Evolutionary conservation across 2,113 vertebrate species (phyloP).

Genomic region (Romanogobio albipinnatus): DNA sequence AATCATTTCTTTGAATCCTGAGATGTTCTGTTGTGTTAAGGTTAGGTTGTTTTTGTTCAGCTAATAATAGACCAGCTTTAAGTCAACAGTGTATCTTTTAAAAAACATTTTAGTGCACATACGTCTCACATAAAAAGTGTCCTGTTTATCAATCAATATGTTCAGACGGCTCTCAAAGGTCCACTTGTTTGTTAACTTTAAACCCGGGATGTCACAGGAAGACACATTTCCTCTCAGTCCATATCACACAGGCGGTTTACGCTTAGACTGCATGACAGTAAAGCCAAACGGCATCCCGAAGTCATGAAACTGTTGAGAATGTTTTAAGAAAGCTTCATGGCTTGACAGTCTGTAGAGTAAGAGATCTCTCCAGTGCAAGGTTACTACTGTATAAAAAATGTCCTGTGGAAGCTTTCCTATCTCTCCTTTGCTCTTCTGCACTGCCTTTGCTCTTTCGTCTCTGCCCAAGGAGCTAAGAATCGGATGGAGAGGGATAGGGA

Average conservation of each 20-base stretch:
- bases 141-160: slow-evolving; percentile 43
- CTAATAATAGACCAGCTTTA: slow-evolving; percentile 26
- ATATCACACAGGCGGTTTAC: background rate
- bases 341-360: background rate
- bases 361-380: slow-evolving; percentile 69
- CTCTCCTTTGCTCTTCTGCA: slow-evolving; percentile 26
- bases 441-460: slow-evolving; percentile 13
- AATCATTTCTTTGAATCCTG: slow-evolving; percentile 36
- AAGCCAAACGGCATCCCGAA: slow-evolving; percentile 43
- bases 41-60: slow-evolving; percentile 29
- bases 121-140: slow-evolving; percentile 38
- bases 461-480: slow-evolving; percentile 47
- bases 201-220: slow-evolving; percentile 64
- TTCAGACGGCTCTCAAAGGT: slow-evolving; percentile 36
- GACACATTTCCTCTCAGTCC: slow-evolving; percentile 58
- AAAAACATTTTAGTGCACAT: slow-evolving; percentile 40
- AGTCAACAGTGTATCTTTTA: slow-evolving; percentile 24
- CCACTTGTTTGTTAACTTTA: slow-evolving; percentile 53
- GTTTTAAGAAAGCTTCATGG: slow-evolving; percentile 15
- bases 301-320: background rate
- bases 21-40: slow-evolving; percentile 48
- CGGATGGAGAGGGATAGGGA: slow-evolving; percentile 45
- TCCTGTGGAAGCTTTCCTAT: slow-evolving; percentile 46
- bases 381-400: slow-evolving; percentile 65
- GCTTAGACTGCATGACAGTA: slow-evolving; percentile 11